Evolutionary conservation across 2,888 invertebrate species (phyloP).

Genomic region (Dusona sp.): DNA sequence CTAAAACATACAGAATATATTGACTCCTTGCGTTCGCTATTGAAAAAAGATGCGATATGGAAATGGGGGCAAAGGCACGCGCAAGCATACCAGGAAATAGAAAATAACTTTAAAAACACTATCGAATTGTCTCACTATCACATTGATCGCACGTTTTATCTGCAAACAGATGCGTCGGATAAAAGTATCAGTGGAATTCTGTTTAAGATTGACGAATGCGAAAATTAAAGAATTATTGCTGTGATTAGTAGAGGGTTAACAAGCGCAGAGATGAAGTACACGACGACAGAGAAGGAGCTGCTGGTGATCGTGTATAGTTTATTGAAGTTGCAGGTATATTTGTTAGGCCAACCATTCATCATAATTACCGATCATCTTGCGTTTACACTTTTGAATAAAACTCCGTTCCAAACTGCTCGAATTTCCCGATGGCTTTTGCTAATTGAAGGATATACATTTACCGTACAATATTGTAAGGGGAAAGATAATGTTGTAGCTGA

Average conservation of each 20-base stretch:
- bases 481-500: slow-evolving; percentile 70
- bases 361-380: slow-evolving; percentile 29
- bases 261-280: slow-evolving; percentile 35
- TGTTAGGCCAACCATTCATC: slow-evolving; percentile 4
- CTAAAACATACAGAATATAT: too few species aligned
- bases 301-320: slow-evolving; percentile 43
- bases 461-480: slow-evolving; percentile 67
- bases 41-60: neutral
- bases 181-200: slow-evolving; percentile 35
- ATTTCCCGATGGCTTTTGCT: slow-evolving; percentile 30
- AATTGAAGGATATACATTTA: slow-evolving; percentile 7
- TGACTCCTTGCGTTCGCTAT: too few species aligned
- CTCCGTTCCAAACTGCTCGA: neutral
- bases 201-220: slow-evolving; percentile 18
- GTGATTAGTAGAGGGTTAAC: slow-evolving; percentile 66
- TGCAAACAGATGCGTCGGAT: slow-evolving; percentile 60
- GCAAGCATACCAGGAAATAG: slow-evolving; percentile 12
- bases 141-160: slow-evolving; percentile 35
- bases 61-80: neutral
- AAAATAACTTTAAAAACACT: slow-evolving; percentile 45
- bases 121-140: slow-evolving; percentile 57
- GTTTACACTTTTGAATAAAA: neutral
- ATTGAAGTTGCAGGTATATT: slow-evolving; percentile 12
- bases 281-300: slow-evolving; percentile 44
- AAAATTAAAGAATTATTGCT: slow-evolving; percentile 37